Percentiles rank a stretch among this genome's conserved stretches.
Evolutionary conservation across 2,797 vertebrate species (phyloP).

Genomic region (Ispidina picta): DNA sequence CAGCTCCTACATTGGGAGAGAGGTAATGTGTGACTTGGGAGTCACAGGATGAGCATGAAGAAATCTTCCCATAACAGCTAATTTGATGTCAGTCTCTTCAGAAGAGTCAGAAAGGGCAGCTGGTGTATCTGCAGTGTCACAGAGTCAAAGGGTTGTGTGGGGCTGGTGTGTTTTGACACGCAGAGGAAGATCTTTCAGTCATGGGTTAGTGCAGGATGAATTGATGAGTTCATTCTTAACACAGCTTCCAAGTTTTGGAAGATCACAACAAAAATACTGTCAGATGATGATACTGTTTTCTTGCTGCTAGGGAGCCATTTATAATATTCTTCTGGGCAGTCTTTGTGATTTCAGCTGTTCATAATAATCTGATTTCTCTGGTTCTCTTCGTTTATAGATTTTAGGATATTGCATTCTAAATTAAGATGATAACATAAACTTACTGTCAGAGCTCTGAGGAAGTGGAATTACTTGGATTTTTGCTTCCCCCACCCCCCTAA

Average conservation of each 20-base stretch:
- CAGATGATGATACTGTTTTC: not conserved
- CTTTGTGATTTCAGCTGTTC: not conserved
- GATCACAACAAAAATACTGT: not conserved
- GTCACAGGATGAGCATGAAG: not conserved
- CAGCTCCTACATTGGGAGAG: conserved; percentile 84
- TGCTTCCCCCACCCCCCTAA: not conserved
- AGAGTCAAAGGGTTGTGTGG: not conserved
- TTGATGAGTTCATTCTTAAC: not conserved
- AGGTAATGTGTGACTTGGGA: conserved; percentile 69
- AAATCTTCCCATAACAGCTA: not conserved
- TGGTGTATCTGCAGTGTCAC: not conserved
- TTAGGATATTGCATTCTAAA: not conserved
- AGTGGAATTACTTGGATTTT: not conserved
- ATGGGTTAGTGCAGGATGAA: not conserved
- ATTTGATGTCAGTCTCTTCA: no score
- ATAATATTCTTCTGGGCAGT: not conserved
- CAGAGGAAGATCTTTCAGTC: not conserved
- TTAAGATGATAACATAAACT: not conserved
- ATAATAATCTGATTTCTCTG: not conserved
- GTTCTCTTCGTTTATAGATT: not conserved
- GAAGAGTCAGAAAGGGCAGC: not conserved
- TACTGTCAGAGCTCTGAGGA: not conserved
- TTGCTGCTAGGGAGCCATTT: not conserved
- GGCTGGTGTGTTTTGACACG: not conserved
- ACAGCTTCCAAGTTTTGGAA: not conserved